Conservation (phyloP, 2,888 invertebrate genomes). For the Halictus quadricinctus region DNA sequence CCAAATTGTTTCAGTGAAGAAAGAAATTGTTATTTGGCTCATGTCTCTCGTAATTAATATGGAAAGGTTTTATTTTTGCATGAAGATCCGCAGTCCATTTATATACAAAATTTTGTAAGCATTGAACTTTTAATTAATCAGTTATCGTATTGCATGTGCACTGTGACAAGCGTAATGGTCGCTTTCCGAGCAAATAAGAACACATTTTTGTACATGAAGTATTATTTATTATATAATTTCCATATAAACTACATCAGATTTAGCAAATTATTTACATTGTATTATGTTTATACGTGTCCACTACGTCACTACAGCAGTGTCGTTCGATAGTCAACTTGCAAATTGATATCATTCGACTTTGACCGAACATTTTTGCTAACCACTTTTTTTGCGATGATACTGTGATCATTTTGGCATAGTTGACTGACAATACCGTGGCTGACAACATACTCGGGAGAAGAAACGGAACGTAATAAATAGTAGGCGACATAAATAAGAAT, state of each 20-base stretch:
- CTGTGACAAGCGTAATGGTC: not conserved
- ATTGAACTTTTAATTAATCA: not conserved
- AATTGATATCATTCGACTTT: not conserved
- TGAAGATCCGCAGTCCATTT: too few species aligned
- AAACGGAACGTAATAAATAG: slow-evolving; percentile 62
- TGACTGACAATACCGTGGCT: slow-evolving; percentile 24
- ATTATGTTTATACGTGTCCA: slow-evolving; percentile 39
- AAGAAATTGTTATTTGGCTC: too few species aligned
- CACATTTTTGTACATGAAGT: slow-evolving; percentile 31
- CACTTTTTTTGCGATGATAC: not conserved
- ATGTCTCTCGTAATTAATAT: too few species aligned
- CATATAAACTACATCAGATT: slow-evolving; percentile 51
- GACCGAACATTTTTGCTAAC: not conserved
- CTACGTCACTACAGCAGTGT: slow-evolving; percentile 35
- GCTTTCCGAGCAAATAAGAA: slow-evolving; percentile 1
- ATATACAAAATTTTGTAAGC: not conserved
- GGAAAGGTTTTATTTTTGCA: too few species aligned
- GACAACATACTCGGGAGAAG: slow-evolving; percentile 19
- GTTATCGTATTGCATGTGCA: not conserved
- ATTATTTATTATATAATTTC: slow-evolving; percentile 62
- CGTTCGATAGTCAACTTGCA: not conserved
- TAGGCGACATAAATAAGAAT: slow-evolving; percentile 56
- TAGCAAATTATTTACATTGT: slow-evolving; percentile 65
- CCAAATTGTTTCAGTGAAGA: too few species aligned
- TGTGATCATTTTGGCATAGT: not conserved